phyloP scores from a whole-genome alignment of 2,888 invertebrate genomes.

The Tribolium freemani region DNA sequence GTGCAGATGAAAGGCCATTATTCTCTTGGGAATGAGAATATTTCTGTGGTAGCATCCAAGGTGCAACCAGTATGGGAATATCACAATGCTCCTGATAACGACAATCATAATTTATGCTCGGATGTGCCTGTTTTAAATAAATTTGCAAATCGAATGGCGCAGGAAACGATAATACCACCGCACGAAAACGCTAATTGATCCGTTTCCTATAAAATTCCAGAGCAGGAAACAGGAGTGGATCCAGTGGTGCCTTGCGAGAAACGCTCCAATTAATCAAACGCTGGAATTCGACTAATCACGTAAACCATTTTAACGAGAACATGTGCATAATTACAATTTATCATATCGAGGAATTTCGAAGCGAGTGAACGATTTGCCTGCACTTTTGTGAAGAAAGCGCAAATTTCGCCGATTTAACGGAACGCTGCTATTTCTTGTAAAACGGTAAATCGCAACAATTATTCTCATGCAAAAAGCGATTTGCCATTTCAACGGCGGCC shows the following conservation, averaged over 20 bases:
- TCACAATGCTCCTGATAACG: slow-evolving; percentile 26
- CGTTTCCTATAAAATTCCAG: neutral
- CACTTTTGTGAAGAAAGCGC: slow-evolving; percentile 29
- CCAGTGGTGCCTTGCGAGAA: neutral
- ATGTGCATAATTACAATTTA: neutral
- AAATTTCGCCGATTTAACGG: slow-evolving; percentile 32
- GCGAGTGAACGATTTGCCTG: neutral
- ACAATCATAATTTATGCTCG: slow-evolving; percentile 29
- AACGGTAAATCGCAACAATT: slow-evolving; percentile 35
- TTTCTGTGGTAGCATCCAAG: slow-evolving; percentile 41
- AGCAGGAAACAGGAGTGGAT: neutral
- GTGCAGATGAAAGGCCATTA: slow-evolving; percentile 55
- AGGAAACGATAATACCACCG: neutral
- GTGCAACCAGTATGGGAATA: slow-evolving; percentile 32
- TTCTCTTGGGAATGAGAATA: slow-evolving; percentile 55
- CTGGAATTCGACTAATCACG: neutral
- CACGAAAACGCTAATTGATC: neutral
- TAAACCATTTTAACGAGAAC: neutral
- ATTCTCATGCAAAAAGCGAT: slow-evolving; percentile 19
- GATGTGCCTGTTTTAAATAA: slow-evolving; percentile 29
- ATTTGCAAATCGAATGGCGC: slow-evolving; percentile 23
- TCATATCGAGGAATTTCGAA: neutral
- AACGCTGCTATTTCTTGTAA: slow-evolving; percentile 16
- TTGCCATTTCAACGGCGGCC: slow-evolving; percentile 25
- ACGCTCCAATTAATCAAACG: too few species aligned